phyloP scores from a whole-genome alignment of 2,888 invertebrate species.

The Magallana nippona region DNA sequence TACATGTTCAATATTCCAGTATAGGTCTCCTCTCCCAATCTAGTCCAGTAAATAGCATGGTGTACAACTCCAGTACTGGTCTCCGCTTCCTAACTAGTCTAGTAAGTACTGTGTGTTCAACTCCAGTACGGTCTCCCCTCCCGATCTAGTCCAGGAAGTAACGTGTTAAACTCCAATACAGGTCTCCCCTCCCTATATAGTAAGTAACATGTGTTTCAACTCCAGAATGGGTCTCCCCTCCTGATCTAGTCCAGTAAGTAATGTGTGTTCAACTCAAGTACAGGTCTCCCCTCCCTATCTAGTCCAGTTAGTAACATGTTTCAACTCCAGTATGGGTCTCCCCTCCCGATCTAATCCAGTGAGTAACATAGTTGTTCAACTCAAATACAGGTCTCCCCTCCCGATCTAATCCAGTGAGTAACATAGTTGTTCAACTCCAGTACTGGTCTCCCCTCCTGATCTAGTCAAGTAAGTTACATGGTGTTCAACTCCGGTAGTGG shows the following conservation, averaged over 20 bases:
- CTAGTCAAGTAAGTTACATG: too few relatives aligned
- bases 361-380: too few relatives aligned
- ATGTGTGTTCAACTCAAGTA: slow-evolving; percentile 79
- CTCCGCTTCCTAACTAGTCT: slow-evolving; percentile 92
- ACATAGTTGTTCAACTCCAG: too few relatives aligned
- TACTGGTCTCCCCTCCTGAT: too few relatives aligned
- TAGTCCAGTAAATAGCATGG: slow-evolving; percentile 85
- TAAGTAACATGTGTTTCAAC: slow-evolving; percentile 68
- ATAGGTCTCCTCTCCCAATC: slow-evolving; percentile 91
- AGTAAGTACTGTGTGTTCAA: slow-evolving; percentile 79
- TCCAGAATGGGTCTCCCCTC: slow-evolving; percentile 88
- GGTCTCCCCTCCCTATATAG: slow-evolving; percentile 92
- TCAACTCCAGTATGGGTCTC: too few relatives aligned
- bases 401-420: slow-evolving; percentile 88
- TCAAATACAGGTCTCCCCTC: slow-evolving; percentile 88
- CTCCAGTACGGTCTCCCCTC: slow-evolving; percentile 88
- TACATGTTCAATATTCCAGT: slow-evolving; percentile 72
- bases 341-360: too few relatives aligned
- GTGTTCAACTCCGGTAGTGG: too few relatives aligned
- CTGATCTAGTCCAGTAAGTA: slow-evolving; percentile 89
- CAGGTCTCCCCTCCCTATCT: slow-evolving; percentile 90
- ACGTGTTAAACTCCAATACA: slow-evolving; percentile 81
- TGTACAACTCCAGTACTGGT: slow-evolving; percentile 83
- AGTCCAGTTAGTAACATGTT: slow-evolving; percentile 84
- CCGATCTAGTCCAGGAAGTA: slow-evolving; percentile 88